phyloP scores from a whole-genome alignment of 2,113 vertebrate species.

The Lagopus muta region DNA sequence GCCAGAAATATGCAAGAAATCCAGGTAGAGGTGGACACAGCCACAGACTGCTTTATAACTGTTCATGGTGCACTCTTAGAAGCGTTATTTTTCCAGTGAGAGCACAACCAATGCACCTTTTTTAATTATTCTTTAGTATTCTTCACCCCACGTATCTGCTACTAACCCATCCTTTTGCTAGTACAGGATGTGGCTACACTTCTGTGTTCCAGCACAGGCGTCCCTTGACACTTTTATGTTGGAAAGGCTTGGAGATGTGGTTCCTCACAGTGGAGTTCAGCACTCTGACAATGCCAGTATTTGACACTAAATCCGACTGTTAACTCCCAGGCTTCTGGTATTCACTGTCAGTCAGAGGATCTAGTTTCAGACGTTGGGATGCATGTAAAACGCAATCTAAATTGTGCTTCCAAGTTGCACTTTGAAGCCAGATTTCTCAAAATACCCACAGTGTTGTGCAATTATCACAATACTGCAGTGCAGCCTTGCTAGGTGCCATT shows the following conservation, averaged over 20 bases:
- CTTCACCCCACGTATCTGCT: not conserved
- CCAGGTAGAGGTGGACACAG: not conserved
- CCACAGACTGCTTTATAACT: accelerated
- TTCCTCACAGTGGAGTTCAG: not conserved
- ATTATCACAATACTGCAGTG: not conserved
- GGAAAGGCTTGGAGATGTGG: not conserved
- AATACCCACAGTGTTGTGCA: not conserved
- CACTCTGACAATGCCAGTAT: not conserved
- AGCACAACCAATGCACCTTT: not conserved
- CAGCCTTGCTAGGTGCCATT: not conserved
- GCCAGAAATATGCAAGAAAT: not conserved
- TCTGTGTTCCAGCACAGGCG: not conserved
- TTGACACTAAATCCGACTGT: not conserved
- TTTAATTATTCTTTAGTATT: not conserved
- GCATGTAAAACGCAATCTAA: not conserved
- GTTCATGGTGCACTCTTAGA: not conserved
- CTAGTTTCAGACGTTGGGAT: not conserved
- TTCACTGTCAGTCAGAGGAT: not conserved
- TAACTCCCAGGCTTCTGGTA: no score
- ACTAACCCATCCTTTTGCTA: not conserved
- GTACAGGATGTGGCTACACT: not conserved
- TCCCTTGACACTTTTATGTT: no score
- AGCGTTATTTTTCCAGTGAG: not conserved
- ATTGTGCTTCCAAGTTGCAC: not conserved
- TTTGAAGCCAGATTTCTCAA: not conserved